Percentiles rank a stretch among this genome's conserved stretches.
Evolutionary conservation across 1,140 invertebrate species (phyloP).

Genomic region (Drosophila pandora): DNA sequence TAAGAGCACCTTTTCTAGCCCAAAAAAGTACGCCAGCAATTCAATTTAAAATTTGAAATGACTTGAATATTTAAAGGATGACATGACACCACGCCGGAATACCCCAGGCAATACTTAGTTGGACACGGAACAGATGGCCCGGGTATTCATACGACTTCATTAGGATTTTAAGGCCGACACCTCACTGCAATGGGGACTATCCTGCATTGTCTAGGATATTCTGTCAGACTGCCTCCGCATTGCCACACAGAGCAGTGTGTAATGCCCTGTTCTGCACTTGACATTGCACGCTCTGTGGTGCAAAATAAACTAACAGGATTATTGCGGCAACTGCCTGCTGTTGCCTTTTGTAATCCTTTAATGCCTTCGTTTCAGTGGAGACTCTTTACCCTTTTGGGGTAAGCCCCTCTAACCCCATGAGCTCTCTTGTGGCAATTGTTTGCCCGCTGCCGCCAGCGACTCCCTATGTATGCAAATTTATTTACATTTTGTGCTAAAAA

Average conservation of each 20-base stretch:
- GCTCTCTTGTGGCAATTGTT: constrained; percentile 38
- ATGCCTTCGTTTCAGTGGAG: constrained; percentile 30
- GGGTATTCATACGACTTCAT: constrained; percentile 44
- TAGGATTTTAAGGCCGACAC: constrained; percentile 45
- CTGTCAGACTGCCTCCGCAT: constrained; percentile 35
- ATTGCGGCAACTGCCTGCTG: constrained; percentile 59
- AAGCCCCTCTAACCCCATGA: constrained; percentile 7
- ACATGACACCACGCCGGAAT: constrained; percentile 14
- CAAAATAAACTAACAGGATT: constrained; percentile 78
- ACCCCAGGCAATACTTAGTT: constrained; percentile 30
- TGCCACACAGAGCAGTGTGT: neutral
- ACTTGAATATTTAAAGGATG: constrained; percentile 37
- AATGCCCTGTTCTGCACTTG: constrained; percentile 50
- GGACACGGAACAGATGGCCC: constrained; percentile 36
- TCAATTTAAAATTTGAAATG: constrained; percentile 39
- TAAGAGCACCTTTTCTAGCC: constrained; percentile 7
- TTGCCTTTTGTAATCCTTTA: constrained; percentile 70
- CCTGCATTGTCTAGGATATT: constrained; percentile 53
- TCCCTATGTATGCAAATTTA: constrained; percentile 74
- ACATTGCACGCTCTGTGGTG: constrained; percentile 59
- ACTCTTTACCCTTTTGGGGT: constrained; percentile 14
- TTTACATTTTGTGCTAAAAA: constrained; percentile 74
- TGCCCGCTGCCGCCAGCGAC: constrained; percentile 11
- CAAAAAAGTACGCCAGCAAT: constrained; percentile 33
- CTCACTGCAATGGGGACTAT: constrained; percentile 24